A percentile compares a stretch with the other conserved stretches of the same genome.
Conservation (phyloP, 2,797 vertebrate genomes). For the Sebastolobus alascanus region DNA sequence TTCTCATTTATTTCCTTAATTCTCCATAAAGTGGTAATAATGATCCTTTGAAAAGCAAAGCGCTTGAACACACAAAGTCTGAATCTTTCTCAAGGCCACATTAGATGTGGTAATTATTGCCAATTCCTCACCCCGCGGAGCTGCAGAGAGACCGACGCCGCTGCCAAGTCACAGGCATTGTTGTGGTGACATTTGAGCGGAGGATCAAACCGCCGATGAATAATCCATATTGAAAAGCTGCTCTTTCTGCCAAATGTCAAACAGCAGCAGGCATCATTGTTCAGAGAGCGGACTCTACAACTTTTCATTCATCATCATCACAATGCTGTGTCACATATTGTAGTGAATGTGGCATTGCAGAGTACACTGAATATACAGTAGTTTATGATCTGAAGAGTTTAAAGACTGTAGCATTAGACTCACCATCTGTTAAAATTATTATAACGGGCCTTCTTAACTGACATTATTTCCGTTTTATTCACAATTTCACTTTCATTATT, state of each 20-base stretch:
- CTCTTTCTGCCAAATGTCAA: conserved; percentile 82
- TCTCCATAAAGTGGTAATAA: conserved; percentile 35
- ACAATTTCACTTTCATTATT: neutral
- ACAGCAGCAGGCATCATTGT: conserved; percentile 73
- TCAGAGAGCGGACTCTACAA: conserved; percentile 52
- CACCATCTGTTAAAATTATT: neutral
- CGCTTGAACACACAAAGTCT: conserved; percentile 38
- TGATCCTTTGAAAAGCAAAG: conserved; percentile 37
- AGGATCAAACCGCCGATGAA: conserved; percentile 77
- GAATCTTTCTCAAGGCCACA: conserved; percentile 58
- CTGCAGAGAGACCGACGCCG: conserved; percentile 61
- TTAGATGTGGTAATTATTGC: conserved; percentile 67
- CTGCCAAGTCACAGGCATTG: conserved; percentile 74
- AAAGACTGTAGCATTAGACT: neutral
- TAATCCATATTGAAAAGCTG: conserved; percentile 80
- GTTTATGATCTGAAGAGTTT: conserved; percentile 9
- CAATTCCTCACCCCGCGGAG: conserved; percentile 61
- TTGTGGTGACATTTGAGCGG: conserved; percentile 78
- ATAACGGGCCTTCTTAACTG: neutral
- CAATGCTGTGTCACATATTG: conserved; percentile 41
- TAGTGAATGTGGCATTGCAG: conserved; percentile 22
- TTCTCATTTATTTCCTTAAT: conserved; percentile 12
- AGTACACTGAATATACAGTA: conserved; percentile 3
- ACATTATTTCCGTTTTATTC: neutral
- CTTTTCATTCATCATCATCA: conserved; percentile 57